phyloP scores from a whole-genome alignment of 1,140 invertebrate species.

The Drosophila suzukii region DNA sequence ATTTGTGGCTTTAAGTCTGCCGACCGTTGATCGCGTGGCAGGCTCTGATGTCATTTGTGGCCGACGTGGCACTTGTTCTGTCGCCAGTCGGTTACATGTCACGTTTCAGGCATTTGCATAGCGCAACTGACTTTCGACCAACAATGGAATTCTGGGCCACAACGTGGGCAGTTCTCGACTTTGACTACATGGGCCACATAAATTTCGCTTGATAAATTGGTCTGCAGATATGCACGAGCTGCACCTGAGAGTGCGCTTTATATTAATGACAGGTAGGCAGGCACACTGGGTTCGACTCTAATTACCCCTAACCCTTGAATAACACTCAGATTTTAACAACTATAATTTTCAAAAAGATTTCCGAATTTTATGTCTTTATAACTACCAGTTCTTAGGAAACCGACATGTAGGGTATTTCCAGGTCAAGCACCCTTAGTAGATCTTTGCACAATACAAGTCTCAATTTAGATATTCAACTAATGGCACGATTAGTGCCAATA shows the following conservation, averaged over 20 bases:
- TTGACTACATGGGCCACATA: slow-evolving; percentile 28
- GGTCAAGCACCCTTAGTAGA: slow-evolving; percentile 14
- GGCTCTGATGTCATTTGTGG: slow-evolving; percentile 46
- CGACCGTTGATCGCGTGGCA: slow-evolving; percentile 37
- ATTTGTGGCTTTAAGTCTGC: neutral
- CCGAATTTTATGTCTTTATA: neutral
- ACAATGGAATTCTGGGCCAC: slow-evolving; percentile 61
- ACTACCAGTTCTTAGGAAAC: neutral
- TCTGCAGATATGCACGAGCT: slow-evolving; percentile 60
- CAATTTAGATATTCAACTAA: slow-evolving; percentile 3
- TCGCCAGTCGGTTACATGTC: slow-evolving; percentile 59
- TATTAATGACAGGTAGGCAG: slow-evolving; percentile 43
- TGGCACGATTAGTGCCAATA: slow-evolving; percentile 8
- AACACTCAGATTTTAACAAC: neutral
- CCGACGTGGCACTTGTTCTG: slow-evolving; percentile 26
- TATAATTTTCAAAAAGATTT: neutral
- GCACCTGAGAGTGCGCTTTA: slow-evolving; percentile 65
- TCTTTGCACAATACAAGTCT: slow-evolving; percentile 2
- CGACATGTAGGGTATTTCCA: neutral
- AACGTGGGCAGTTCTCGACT: slow-evolving; percentile 48
- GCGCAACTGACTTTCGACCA: slow-evolving; percentile 32
- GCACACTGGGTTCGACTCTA: slow-evolving; percentile 49
- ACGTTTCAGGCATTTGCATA: slow-evolving; percentile 77
- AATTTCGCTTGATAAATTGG: slow-evolving; percentile 57
- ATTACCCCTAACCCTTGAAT: slow-evolving; percentile 1